phyloP scores from a whole-genome alignment of 2,888 invertebrate genomes.

The Alcis repandata region DNA sequence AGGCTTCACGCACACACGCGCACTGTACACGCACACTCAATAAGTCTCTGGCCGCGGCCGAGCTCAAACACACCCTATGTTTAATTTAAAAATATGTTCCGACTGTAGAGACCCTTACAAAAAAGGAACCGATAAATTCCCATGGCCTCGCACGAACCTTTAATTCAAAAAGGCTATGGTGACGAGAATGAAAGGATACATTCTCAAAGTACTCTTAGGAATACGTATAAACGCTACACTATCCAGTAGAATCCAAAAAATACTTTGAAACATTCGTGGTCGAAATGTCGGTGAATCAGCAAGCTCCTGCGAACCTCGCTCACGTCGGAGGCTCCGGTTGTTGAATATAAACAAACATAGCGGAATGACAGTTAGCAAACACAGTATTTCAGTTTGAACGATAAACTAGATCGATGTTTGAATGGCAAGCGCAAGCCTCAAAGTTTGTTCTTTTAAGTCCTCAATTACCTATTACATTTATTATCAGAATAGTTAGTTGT shows the following conservation, averaged over 20 bases:
- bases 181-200: conserved; percentile 38
- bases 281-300: conserved; percentile 17
- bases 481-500: background rate
- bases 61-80: conserved; percentile 32
- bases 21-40: conserved; percentile 54
- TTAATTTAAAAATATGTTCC: conserved; percentile 32
- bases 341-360: background rate
- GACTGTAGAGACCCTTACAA: conserved; percentile 34
- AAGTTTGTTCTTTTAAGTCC: too few species aligned
- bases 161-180: conserved; percentile 37
- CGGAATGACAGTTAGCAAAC: background rate
- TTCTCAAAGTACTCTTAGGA: conserved; percentile 60
- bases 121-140: conserved; percentile 69
- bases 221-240: conserved; percentile 41
- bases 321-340: background rate
- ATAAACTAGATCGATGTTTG: background rate
- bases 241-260: conserved; percentile 52
- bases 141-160: conserved; percentile 52
- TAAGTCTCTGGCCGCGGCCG: conserved; percentile 47
- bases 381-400: background rate
- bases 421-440: background rate
- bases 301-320: background rate
- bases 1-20: conserved; percentile 37
- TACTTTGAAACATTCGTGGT: conserved; percentile 53
- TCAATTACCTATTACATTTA: background rate